Evolutionary conservation across 2,797 vertebrate genomes (phyloP), one percentile per base, ranked within the genome.

Genomic region (Spheniscus humboldti): DNA sequence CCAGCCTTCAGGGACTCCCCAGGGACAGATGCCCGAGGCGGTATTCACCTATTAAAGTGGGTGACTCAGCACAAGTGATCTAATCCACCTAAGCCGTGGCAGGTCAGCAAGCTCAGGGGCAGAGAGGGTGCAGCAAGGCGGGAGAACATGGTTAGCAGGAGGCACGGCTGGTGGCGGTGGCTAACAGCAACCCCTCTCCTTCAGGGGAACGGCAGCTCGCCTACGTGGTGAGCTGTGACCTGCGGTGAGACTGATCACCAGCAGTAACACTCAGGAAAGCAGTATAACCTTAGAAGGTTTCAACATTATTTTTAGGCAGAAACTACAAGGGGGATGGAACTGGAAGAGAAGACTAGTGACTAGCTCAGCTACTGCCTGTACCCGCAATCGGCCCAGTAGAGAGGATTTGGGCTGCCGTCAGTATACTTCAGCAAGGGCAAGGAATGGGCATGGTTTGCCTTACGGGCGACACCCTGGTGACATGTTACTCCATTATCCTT

Each of bases 401-500:
- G 60, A 47, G 77, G 47, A 55, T 63, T 6, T 35, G 37, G 82
- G 74, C 55, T 87, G 47, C 18, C 23, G 9, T 23, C 24, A 4
- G 7, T 5, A 0, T 5, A 12, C 69, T 33, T 41, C 62, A 74
- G 17, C 53, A 57, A 60, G 45, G 31, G 45, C 57, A 69, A 60
- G 73, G 63, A 62, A 19, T 3, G 6, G 45, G 19, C 52, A 22
- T 7, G 31, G 47, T n/a, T 81, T 76, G 66, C 50, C 35, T 72
- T 53, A 27, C 0, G 3, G n/a, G 41, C 23, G 5, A 43, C 45
- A 35, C 24, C 4, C 10, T 5, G 4, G 27, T 5, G 25, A 68
- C 50, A 64, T 0, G 0, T 15, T 48, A 39, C 43, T 63, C 72
- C 4, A 0, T 66, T 27, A 27, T 13, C 47, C 81, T 85, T 62